phyloP scores from a whole-genome alignment of 2,113 vertebrate species.

The Aptenodytes forsteri region DNA sequence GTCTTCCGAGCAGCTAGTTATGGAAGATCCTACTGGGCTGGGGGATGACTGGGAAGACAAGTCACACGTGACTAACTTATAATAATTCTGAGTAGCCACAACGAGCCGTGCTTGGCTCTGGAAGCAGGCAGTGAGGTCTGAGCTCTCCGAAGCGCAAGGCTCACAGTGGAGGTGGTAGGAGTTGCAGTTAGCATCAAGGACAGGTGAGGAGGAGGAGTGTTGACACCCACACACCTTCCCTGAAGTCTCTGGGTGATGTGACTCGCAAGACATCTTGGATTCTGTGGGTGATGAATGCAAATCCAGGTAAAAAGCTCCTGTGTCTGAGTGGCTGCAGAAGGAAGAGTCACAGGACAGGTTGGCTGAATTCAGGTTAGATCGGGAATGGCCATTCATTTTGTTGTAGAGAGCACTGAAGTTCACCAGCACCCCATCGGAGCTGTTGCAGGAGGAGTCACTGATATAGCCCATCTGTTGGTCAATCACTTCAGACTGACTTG shows the following conservation, averaged over 20 bases:
- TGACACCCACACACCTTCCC: slow-evolving; percentile 79
- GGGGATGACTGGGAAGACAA: slow-evolving; percentile 95
- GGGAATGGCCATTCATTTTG: slow-evolving; percentile 86
- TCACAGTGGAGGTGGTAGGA: slow-evolving; percentile 84
- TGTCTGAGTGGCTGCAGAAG: slow-evolving; percentile 82
- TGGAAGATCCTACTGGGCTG: slow-evolving; percentile 89
- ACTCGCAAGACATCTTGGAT: slow-evolving; percentile 78
- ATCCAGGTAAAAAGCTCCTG: slow-evolving; percentile 94
- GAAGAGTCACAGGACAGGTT: slow-evolving; percentile 84
- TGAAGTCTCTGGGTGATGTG: slow-evolving; percentile 68
- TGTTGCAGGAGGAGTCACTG: slow-evolving; percentile 96
- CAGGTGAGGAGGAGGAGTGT: slow-evolving; percentile 78
- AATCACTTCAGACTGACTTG: slow-evolving; percentile 79
- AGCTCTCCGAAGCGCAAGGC: slow-evolving; percentile 70
- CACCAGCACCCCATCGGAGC: slow-evolving; percentile 92
- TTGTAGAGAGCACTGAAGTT: slow-evolving; percentile 96
- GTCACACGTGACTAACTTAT: slow-evolving; percentile 96
- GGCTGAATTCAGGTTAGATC: slow-evolving; percentile 85
- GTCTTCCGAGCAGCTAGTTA: slow-evolving; percentile 94
- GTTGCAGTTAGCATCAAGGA: slow-evolving; percentile 96
- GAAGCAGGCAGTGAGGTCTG: slow-evolving; percentile 88
- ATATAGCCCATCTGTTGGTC: slow-evolving; percentile 87
- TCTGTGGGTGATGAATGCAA: slow-evolving; percentile 90
- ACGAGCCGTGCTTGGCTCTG: slow-evolving; percentile 94
- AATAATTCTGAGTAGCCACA: slow-evolving; percentile 97